phyloP scores from a whole-genome alignment of 2,888 invertebrate genomes.

The Eupithecia abbreviata region DNA sequence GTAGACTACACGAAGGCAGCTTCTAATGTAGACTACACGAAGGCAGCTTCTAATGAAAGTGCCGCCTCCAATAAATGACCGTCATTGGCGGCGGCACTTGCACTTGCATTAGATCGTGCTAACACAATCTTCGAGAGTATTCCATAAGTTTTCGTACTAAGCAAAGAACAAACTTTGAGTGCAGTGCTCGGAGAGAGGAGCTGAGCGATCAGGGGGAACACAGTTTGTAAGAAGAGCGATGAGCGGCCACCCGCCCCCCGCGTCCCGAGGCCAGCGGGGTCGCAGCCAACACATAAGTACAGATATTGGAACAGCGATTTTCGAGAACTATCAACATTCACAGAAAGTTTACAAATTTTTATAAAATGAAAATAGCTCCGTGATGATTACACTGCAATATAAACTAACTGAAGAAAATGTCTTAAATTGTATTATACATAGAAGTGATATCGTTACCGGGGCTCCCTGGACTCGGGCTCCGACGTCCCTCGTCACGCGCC shows the following conservation, averaged over 20 bases:
- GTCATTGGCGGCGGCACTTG: too few relatives aligned
- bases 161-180: not conserved
- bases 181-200: not conserved
- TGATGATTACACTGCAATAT: not conserved
- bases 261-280: not conserved
- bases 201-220: not conserved
- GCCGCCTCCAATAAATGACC: too few relatives aligned
- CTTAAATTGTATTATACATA: too few relatives aligned
- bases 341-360: not conserved
- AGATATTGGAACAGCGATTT: not conserved
- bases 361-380: not conserved
- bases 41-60: too few relatives aligned
- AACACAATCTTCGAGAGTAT: too few relatives aligned
- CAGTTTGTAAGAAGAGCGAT: constrained; percentile 5
- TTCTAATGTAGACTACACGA: too few relatives aligned
- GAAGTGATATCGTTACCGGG: too few relatives aligned
- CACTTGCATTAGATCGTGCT: too few relatives aligned
- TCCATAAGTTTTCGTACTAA: too few relatives aligned
- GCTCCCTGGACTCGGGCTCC: too few relatives aligned
- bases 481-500: too few relatives aligned
- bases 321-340: not conserved
- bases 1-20: too few relatives aligned
- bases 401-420: not conserved
- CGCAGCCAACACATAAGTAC: not conserved
- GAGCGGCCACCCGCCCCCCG: not conserved